Percentiles rank a stretch among this genome's conserved stretches.
Evolutionary conservation across 2,888 invertebrate species (phyloP).

Genomic region (Xestia ashworthii): DNA sequence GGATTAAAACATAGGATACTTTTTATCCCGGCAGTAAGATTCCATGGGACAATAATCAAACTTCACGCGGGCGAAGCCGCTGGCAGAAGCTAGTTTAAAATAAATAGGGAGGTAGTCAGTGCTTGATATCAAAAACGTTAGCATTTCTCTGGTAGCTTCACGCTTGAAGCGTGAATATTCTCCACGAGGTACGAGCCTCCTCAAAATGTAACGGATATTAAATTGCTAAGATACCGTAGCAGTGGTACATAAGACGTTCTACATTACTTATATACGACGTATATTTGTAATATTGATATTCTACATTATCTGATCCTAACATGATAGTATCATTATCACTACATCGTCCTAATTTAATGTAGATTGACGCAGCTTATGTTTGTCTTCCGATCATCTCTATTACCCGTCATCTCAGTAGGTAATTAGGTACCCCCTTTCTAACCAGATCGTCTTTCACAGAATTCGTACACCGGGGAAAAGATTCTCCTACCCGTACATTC

Average conservation of each 20-base stretch:
- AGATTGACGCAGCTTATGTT: not conserved
- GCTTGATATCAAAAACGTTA: not conserved
- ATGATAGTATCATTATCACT: not conserved
- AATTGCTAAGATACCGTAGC: not conserved
- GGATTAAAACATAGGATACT: too few relatives aligned
- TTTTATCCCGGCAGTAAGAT: too few relatives aligned
- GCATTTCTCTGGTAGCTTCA: not conserved
- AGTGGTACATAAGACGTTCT: constrained; percentile 1
- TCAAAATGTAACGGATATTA: constrained; percentile 30
- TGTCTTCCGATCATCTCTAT: not conserved
- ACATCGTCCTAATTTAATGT: not conserved
- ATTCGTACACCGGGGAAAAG: too few relatives aligned
- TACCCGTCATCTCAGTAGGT: too few relatives aligned
- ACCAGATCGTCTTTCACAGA: not conserved
- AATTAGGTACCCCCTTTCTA: not conserved
- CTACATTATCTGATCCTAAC: not conserved
- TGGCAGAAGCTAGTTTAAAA: not conserved
- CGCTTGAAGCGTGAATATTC: not conserved
- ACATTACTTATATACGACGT: not conserved
- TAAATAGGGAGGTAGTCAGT: not conserved
- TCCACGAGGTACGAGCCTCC: not conserved
- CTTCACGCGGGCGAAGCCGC: too few relatives aligned
- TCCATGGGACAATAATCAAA: too few relatives aligned
- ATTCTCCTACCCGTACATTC: not conserved
- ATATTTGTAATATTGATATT: not conserved